A percentile compares a stretch with the other conserved stretches of the same genome.
Conservation (phyloP, 2,888 invertebrate species). For the Pseudococcus longispinus region DNA sequence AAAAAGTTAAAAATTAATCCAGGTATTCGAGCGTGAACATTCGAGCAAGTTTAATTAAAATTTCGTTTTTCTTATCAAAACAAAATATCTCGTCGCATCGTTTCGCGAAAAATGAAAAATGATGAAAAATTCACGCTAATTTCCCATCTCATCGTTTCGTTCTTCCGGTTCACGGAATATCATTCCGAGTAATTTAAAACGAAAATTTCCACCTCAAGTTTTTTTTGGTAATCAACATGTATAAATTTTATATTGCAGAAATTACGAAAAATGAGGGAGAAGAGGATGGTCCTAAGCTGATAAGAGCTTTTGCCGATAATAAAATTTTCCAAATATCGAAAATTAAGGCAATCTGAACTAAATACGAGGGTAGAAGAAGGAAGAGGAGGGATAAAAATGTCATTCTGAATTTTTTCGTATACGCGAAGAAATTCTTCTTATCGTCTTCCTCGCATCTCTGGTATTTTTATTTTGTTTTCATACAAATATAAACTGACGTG, state of each 20-base stretch:
- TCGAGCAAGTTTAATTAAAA: not conserved
- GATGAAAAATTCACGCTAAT: not conserved
- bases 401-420: not conserved
- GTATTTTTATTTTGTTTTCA: not conserved
- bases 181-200: not conserved
- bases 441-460: not conserved
- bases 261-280: not conserved
- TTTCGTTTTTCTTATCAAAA: not conserved
- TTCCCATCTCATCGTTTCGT: not conserved
- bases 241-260: not conserved
- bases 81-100: not conserved
- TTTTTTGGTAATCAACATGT: not conserved
- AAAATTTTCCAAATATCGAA: not conserved
- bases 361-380: not conserved
- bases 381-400: not conserved
- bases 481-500: not conserved
- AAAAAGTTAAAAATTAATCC: not conserved
- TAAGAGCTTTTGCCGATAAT: not conserved
- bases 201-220: not conserved
- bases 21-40: conserved; percentile 5
- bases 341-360: not conserved
- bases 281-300: not conserved
- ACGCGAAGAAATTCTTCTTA: not conserved
- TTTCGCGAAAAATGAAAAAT: not conserved
- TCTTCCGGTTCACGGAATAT: not conserved